Evolutionary conservation across 2,888 invertebrate genomes (phyloP), one percentile per base, ranked within the genome.

Genomic region (Lampropteryx suffumata): DNA sequence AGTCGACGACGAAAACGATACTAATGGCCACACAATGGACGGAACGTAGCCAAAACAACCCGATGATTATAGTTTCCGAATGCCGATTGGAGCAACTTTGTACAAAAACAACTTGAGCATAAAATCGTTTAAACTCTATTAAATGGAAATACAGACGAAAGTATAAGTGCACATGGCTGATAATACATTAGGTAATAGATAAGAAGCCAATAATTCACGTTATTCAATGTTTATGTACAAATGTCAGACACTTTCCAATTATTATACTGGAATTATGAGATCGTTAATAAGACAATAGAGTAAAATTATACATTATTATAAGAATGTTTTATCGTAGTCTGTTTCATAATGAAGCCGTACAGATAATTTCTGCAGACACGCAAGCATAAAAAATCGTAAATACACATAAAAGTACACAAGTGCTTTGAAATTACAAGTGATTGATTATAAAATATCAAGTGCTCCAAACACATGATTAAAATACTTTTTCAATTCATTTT

Each of bases 31-130:
- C 65, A 82, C 82, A 79, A 81, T 82, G 71, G 69, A 57, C 65
- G 14, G 48, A 30, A 12, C 58, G 62, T 69, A 77, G 76, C 67
- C 81, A 81, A 82, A 85, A 85, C 83, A 84, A 73, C 57, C 63
- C 44, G 52, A 62, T 70, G 70, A 74, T 77, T n/a, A 73, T 71
- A 67, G 61, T 45, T 39, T 50, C 36, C 59, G 59, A 50, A 56
- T 61, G 59, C 58, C 59, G 66, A 71, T 68, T 64, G 60, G 58
- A 50, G 34, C 36, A 55, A 26, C 24, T 21, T 7, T 9, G 28
- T 41, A 37, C 33, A 26, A 14, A 17, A 17, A 9, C 26, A 36
- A 14, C 1, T 2, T 8, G 12, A 12, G 3, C 10, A 1, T 2
- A 26, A 27, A 2, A 12, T n/a, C n/a, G 17, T 26, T 29, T 42